Base-by-base conservation (phyloP, 2,113 vertebrate species). In the Pelecanus crispus region DNA sequence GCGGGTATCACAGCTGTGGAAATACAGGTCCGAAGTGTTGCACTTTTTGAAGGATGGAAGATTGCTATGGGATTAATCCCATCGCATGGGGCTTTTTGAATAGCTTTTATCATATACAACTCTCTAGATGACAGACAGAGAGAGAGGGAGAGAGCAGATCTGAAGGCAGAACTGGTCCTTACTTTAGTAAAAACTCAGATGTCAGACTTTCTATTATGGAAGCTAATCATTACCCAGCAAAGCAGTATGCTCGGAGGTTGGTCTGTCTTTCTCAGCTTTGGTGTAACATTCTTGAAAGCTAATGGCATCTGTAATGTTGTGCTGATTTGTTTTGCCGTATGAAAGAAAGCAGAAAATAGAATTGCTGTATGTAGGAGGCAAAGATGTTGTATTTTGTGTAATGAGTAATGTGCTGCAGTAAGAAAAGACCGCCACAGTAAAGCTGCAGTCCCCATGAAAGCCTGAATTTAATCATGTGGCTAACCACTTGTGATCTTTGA, bases 301-400 rank as follows among this genome's bases (percentile, higher is more conserved):
- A 95, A 94, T 53, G 56, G 87, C 91, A 62, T 88, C 92, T 73
- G 11, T 77, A 91, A 93, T 68, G 86, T 34, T 14, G 40, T 92
- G 73, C 87, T 66, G 90, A 70, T 91, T 85, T 96, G 92, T 97
- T 95, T 96, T 95, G 83, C 82, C 90, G 17, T 55, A 74, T 68
- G 89, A 89, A 95, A 94, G 79, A 31, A 93, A 77, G 92, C 90
- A 92, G 93, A 97, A 96, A 96, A 96, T 73, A 92, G 93, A 85
- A 85, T 14, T 94, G 85, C 92, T 61, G 36, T 18, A 56, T 11
- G 96, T 95, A 73, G 94, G 96, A 96, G 94, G 94, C 58, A 7
- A 91, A 72, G 86, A 81, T 36, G 85, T 6, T 81, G 20, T 59
- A 13, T 89, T 93, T 85, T 87, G 87, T 77, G 59, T 80, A 75